These are phyloP conservation scores for Caranx melampygus DNA, from an alignment of 2,113 vertebrate species.

Conservation along the genomic window DNA sequence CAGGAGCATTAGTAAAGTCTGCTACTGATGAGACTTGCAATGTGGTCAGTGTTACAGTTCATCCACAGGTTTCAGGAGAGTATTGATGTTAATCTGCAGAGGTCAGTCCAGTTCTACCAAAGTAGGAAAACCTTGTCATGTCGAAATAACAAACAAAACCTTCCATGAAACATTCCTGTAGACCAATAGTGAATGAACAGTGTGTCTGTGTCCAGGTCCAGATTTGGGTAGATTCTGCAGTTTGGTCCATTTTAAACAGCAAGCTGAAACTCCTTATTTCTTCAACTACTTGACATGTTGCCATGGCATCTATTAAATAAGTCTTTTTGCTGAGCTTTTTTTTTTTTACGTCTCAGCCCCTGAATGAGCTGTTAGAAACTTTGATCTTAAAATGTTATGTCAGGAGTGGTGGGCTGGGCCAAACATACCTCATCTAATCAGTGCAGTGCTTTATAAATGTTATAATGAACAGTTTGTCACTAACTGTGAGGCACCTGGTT, in stretches of 20 bases:
- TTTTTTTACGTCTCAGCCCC: background rate
- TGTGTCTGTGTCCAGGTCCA: no score
- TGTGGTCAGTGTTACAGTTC: background rate
- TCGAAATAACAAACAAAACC: background rate
- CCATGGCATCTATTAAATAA: no score
- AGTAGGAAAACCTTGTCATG: background rate
- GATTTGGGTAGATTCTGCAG: no score
- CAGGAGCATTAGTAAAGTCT: background rate
- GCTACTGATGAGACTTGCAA: background rate
- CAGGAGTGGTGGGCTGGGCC: no score
- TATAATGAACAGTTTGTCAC: background rate
- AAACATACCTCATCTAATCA: no score
- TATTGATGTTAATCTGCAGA: background rate
- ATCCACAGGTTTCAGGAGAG: slow-evolving; percentile 13
- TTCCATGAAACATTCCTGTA: background rate
- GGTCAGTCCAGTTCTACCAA: background rate
- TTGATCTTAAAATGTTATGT: background rate
- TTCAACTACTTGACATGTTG: no score
- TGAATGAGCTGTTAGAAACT: background rate
- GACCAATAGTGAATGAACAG: no score
- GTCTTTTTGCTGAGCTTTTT: no score
- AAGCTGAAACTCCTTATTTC: background rate
- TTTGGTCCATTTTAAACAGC: no score
- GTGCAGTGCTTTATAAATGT: background rate
- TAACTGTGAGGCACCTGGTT: background rate